A percentile compares a stretch with the other conserved stretches of the same genome.
Evolutionary conservation across 2,113 vertebrate genomes (phyloP).

Genomic region (Albula goreensis): DNA sequence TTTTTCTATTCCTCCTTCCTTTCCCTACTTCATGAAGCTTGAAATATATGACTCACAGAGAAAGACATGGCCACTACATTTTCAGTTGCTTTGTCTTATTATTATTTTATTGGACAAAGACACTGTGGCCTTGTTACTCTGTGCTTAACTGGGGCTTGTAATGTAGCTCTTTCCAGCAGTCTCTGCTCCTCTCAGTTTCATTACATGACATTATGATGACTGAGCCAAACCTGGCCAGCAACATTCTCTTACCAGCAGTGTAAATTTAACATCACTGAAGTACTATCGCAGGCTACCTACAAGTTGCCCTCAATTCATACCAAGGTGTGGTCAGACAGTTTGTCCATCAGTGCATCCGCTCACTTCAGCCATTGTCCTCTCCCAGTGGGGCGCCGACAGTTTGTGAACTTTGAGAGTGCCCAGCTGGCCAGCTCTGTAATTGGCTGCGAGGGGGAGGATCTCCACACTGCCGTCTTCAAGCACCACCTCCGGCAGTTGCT

Average conservation of each 20-base stretch:
- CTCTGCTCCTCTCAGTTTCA: too few species aligned
- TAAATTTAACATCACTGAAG: too few species aligned
- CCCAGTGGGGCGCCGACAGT: constrained; percentile 91
- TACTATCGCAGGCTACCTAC: too few species aligned
- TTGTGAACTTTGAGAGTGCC: constrained; percentile 84
- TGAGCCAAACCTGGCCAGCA: too few species aligned
- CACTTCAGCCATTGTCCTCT: not conserved
- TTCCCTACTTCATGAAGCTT: not conserved
- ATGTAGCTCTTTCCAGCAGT: too few species aligned
- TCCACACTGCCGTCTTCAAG: constrained; percentile 88
- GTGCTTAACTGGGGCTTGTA: too few species aligned
- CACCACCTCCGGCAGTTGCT: constrained; percentile 90
- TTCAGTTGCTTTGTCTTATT: not conserved
- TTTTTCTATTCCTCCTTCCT: not conserved
- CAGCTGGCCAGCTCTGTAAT: constrained; percentile 74
- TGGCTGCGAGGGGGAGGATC: constrained; percentile 87
- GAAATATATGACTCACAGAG: not conserved
- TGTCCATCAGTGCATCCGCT: not conserved
- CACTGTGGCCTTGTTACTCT: not conserved
- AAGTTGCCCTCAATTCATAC: too few species aligned
- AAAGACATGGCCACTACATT: not conserved
- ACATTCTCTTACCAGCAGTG: too few species aligned
- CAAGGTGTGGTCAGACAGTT: not conserved
- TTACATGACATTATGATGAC: too few species aligned
- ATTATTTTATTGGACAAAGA: not conserved